Percentiles rank a stretch among this genome's conserved stretches.
These are phyloP conservation scores for Phenganax marumi DNA, from an alignment of 92 coral and sea anemone genomes.

Conservation along the genomic window DNA sequence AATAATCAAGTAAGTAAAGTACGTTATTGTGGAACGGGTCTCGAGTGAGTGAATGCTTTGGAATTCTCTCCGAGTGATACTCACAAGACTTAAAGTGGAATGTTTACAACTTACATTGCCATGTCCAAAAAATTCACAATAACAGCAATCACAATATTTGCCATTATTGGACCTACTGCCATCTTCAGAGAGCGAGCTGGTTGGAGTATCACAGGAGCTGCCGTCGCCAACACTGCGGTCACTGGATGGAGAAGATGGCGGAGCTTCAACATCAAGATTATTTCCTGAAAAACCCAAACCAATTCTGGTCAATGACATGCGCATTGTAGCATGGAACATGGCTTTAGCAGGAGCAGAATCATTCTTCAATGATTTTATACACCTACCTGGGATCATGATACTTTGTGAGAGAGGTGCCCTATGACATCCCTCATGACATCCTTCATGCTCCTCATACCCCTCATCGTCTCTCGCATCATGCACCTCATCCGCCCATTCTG, in stretches of 20 bases:
- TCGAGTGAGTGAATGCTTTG: not conserved
- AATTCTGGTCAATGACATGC: too few relatives aligned
- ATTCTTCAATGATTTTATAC: not conserved
- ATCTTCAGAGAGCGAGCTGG: conserved; percentile 64
- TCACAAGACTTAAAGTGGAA: not conserved
- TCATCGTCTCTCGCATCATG: conserved; percentile 5
- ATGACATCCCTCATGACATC: conserved; percentile 12
- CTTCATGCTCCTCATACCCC: conserved; percentile 5
- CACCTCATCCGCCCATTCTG: not conserved
- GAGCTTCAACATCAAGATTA: conserved; percentile 61
- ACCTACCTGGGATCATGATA: conserved; percentile 47
- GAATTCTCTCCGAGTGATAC: not conserved
- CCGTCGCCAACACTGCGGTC: conserved; percentile 82
- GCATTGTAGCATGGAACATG: not conserved
- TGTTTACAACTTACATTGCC: conserved; percentile 61
- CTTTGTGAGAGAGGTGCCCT: conserved; percentile 12
- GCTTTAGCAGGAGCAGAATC: not conserved
- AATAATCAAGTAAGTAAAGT: not conserved
- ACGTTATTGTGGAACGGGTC: too few relatives aligned
- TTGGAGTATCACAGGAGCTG: conserved; percentile 74
- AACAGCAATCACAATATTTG: conserved; percentile 81
- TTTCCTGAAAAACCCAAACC: conserved; percentile 41
- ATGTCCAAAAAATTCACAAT: conserved; percentile 81
- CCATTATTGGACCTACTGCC: conserved; percentile 63
- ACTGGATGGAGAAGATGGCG: conserved; percentile 79